Base-by-base conservation (phyloP, 1,140 invertebrate species). In the Onthophagus taurus region DNA sequence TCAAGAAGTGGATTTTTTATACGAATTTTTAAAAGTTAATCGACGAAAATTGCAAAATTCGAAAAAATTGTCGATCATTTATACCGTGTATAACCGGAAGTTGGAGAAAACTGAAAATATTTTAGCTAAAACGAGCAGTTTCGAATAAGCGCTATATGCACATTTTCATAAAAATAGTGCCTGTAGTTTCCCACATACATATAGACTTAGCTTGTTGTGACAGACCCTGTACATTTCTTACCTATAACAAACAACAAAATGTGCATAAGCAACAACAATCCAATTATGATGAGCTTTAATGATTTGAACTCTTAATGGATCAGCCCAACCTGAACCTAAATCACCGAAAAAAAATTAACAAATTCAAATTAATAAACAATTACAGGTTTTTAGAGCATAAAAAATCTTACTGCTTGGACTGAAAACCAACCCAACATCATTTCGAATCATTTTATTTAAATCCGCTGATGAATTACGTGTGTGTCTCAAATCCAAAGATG, bases 201-300 rank as follows among this genome's bases (percentile, higher is more conserved):
- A n/a, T 18, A 20, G 9, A 46, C n/a, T n/a, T n/a, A n/a, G n/a
- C n/a, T n/a, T n/a, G n/a, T n/a, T n/a, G n/a, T n/a, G n/a, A n/a
- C n/a, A n/a, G n/a, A n/a, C n/a, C n/a, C n/a, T n/a, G n/a, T n/a
- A n/a, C n/a, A n/a, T n/a, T 18, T 29, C 16, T 65, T 68, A 88
- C 85, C 85, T 84, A 66, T 94, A 97, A 61, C 91, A 94, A 42
- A 87, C 85, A 9, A 97, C 85, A 70, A 92, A 94, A 71, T 97
- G 90, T 34, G 89, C 83, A 67, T 96, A 97, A 8, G 90, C 92
- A 20, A 95, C 91, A 44, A 87, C 90, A 51, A 98, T 92, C 88
- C 91, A 97, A 64, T 97, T 97, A 62, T 97, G 91, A 72, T 98
- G 93, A 11, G 93, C 93, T 66, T 91, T 89, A 44, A 98, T 88